Conservation (phyloP, 2,113 vertebrate genomes). For the Tachycineta bicolor region DNA sequence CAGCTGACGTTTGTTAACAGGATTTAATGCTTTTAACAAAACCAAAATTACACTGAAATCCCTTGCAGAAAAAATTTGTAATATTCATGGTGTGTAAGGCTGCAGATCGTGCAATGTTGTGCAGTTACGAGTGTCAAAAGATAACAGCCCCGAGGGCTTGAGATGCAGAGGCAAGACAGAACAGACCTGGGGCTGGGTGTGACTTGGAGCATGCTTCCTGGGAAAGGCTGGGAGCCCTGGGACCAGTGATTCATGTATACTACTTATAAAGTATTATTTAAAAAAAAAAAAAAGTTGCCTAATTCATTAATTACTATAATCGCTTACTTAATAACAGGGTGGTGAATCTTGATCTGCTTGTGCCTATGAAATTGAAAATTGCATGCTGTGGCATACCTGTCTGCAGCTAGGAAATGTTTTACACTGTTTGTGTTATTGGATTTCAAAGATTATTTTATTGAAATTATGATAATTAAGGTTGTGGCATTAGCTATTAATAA, state of each 20-base stretch:
- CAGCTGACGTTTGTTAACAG: not conserved
- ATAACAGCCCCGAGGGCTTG: not conserved
- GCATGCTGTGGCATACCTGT: not conserved
- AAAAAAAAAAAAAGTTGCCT: not conserved
- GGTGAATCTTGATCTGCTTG: constrained; percentile 27
- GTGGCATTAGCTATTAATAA: not conserved
- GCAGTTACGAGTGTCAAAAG: not conserved
- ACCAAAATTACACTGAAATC: not conserved
- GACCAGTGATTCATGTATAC: not conserved
- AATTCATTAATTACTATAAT: constrained; percentile 26
- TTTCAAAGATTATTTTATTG: not conserved
- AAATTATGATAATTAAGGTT: not conserved
- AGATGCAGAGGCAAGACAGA: not conserved
- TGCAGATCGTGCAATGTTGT: rapidly evolving
- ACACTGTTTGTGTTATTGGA: not conserved
- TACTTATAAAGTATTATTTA: not conserved
- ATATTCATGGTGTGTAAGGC: not conserved
- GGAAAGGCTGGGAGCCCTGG: not conserved
- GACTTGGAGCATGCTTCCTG: not conserved
- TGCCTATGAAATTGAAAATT: not conserved
- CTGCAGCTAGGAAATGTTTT: constrained; percentile 2
- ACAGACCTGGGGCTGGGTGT: not conserved
- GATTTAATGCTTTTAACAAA: not conserved
- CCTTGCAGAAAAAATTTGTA: not conserved
- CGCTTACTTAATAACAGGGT: not conserved